phyloP scores from a whole-genome alignment of 2,888 invertebrate genomes.

The Lymantria dispar region DNA sequence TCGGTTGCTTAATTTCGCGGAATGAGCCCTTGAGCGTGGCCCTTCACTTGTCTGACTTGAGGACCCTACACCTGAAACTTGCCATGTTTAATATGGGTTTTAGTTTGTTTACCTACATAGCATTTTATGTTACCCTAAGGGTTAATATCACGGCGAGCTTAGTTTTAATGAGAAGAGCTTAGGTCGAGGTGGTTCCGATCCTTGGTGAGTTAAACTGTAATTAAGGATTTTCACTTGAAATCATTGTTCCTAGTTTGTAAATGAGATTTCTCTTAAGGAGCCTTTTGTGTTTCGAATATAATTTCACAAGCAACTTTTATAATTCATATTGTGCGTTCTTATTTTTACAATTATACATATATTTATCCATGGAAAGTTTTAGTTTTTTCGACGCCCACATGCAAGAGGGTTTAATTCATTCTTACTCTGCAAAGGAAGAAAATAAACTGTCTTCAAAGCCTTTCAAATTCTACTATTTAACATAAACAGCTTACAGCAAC shows the following conservation, averaged over 20 bases:
- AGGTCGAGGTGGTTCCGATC: constrained; percentile 3
- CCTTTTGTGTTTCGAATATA: not conserved
- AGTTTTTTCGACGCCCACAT: no score
- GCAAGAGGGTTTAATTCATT: no score
- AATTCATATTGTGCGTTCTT: no score
- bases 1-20: constrained; percentile 73
- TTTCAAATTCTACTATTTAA: no score
- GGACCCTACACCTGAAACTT: constrained; percentile 43
- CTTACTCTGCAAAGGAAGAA: no score
- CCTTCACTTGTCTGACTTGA: constrained; percentile 55
- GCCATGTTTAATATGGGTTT: constrained; percentile 30
- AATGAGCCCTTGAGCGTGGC: constrained; percentile 71
- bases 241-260: not conserved
- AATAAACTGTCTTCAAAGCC: no score
- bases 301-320: no score
- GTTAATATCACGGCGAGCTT: constrained; percentile 22
- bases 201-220: constrained; percentile 5
- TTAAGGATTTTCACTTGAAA: constrained; percentile 1
- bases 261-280: not conserved
- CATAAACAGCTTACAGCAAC: no score
- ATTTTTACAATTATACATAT: no score
- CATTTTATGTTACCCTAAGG: constrained; percentile 28
- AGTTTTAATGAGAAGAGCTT: constrained; percentile 7
- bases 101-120: constrained; percentile 32
- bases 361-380: no score